These are phyloP conservation scores for Coelopa pilipes DNA, from an alignment of 2,888 invertebrate species.

Conservation along the genomic window DNA sequence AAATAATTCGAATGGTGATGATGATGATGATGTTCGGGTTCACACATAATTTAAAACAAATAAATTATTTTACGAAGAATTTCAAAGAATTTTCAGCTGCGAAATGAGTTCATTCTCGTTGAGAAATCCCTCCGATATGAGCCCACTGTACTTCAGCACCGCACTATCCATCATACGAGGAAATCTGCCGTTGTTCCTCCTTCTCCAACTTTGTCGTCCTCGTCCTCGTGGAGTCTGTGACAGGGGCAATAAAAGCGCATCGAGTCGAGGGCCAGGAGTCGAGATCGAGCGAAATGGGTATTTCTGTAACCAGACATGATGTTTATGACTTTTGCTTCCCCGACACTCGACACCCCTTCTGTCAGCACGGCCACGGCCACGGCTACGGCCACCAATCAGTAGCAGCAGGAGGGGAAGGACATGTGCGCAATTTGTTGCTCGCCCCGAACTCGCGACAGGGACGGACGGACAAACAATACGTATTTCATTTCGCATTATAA, in stretches of 20 bases:
- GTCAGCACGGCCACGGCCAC: neutral
- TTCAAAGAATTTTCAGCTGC: too few species aligned
- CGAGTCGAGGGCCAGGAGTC: neutral
- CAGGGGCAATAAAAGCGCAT: neutral
- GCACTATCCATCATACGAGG: too few species aligned
- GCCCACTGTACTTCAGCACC: too few species aligned
- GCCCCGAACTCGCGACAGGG: neutral
- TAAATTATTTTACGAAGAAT: too few species aligned
- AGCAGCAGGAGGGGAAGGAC: neutral
- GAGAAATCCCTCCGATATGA: too few species aligned
- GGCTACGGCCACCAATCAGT: neutral
- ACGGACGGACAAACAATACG: neutral
- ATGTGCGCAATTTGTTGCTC: neutral
- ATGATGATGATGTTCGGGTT: too few species aligned
- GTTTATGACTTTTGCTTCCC: slow-evolving; percentile 12
- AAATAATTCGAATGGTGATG: too few species aligned
- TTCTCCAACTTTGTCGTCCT: too few species aligned
- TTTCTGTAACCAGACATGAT: slow-evolving; percentile 23
- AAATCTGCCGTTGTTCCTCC: too few species aligned
- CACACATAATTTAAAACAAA: too few species aligned
- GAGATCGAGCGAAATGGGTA: slow-evolving; percentile 12
- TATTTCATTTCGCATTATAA: neutral
- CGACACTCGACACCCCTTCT: neutral
- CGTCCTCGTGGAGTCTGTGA: neutral
- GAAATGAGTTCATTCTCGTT: too few species aligned